Evolutionary conservation across 30 jellyfish, hydroid and myxozoan species (phyloP), one percentile per base, ranked within the genome.

Genomic region (Aurelia coerulea): DNA sequence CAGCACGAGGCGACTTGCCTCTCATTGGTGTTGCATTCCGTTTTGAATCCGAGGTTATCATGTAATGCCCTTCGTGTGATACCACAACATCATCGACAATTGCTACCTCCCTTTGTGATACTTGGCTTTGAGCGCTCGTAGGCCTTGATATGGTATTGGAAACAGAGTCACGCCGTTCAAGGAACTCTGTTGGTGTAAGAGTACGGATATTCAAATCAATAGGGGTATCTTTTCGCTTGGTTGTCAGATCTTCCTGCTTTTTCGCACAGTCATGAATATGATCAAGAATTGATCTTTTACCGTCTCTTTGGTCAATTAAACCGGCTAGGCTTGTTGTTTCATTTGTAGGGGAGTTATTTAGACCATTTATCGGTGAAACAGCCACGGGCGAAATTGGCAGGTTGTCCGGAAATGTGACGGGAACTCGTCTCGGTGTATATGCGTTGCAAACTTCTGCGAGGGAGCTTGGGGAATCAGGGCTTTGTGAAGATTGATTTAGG

Each of bases 81-180:
- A 86, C 69, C 35, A 86, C 86, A 4, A 84, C 78, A 65, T 75
- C 60, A 29, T 86, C 95, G 18, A 86, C 83, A 16, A 86, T 86
- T 1, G 90, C 73, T 0, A 86, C 90, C 78, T 86, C 95, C 18
- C 95, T 80, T 73, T 86, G 95, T 1, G 95, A 76, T 16, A 68
- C 19, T 68, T 74, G 84, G 70, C 93, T 84, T 18, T 65, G 80
- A 41, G 93, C 85, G 58, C 93, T 84, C 35, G 80, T n/a, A 0
- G 93, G 93, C 83, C 93, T 62, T 50, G 93, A 84, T 14, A 50
- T 64, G 23, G 33, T 23, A 8, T 2, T 1, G 3, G 82, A 15
- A 32, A 78, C 9, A 12, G 70, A 46, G 19, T 75, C 88, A 17
- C 46, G 56, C 62, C 51, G 62, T 34, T 54, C 76, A 31, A 23